phyloP scores from a whole-genome alignment of 2,888 invertebrate species.

The Melinaea marsaeus region DNA sequence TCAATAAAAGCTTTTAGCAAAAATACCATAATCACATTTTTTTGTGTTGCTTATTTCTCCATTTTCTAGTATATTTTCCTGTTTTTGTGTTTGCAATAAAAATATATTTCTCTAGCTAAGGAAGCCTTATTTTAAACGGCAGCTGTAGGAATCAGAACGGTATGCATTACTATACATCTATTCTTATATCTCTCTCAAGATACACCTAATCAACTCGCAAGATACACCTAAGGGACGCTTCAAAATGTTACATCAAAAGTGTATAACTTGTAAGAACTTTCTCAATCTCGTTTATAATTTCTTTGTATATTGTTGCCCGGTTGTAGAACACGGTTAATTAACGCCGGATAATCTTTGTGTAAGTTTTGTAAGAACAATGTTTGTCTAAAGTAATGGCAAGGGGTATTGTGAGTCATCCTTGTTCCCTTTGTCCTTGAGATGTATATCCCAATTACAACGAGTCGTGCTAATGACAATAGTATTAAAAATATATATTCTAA shows the following conservation, averaged over 20 bases:
- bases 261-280: not conserved
- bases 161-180: not conserved
- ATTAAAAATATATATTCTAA: too few relatives aligned
- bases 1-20: too few relatives aligned
- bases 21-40: too few relatives aligned
- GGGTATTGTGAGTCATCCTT: not conserved
- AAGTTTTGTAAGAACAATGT: conserved; percentile 2
- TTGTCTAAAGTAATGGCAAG: conserved; percentile 5
- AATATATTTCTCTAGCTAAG: too few relatives aligned
- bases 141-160: not conserved
- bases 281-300: conserved; percentile 2
- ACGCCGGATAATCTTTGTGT: conserved; percentile 7
- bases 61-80: too few relatives aligned
- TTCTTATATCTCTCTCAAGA: not conserved
- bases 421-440: not conserved
- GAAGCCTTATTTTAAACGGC: too few relatives aligned
- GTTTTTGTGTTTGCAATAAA: too few relatives aligned
- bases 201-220: not conserved
- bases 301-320: conserved; percentile 4
- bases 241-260: not conserved
- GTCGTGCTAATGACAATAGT: too few relatives aligned
- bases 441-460: not conserved
- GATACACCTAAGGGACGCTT: not conserved
- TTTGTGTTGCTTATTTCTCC: too few relatives aligned
- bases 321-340: conserved; percentile 5